phyloP scores from a whole-genome alignment of 2,888 invertebrate species.

The Phalera bucephala region DNA sequence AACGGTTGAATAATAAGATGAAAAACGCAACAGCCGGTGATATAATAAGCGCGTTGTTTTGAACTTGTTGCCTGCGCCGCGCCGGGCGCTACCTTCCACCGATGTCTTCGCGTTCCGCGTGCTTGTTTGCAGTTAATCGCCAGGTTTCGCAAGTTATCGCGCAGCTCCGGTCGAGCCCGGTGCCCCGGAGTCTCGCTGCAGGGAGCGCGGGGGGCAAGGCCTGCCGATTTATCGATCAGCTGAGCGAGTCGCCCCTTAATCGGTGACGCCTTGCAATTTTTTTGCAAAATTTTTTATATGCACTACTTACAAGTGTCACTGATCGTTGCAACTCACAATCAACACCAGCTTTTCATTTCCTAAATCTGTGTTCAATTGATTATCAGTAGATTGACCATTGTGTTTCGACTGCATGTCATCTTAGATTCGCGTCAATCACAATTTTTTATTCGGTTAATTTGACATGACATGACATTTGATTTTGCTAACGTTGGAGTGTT shows the following conservation, averaged over 20 bases:
- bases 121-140: background rate
- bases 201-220: background rate
- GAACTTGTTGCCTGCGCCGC: background rate
- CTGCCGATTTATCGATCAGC: background rate
- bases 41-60: conserved; percentile 3
- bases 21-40: background rate
- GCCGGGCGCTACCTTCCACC: background rate
- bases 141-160: background rate
- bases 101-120: background rate
- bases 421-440: too few relatives aligned
- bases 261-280: background rate
- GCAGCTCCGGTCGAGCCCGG: background rate
- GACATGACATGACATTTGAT: too few relatives aligned
- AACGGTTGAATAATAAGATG: background rate
- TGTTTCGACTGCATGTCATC: too few relatives aligned
- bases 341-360: too few relatives aligned
- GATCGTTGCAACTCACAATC: too few relatives aligned
- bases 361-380: too few relatives aligned
- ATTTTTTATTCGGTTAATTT: too few relatives aligned
- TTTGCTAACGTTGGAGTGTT: too few relatives aligned
- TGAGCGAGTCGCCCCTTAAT: background rate
- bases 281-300: background rate
- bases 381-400: too few relatives aligned
- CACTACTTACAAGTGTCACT: background rate
- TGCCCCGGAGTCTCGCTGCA: too few relatives aligned